Evolutionary conservation across 35 echinoderm and acorn worm genomes (phyloP).

Genomic region (Chiridota heheva): DNA sequence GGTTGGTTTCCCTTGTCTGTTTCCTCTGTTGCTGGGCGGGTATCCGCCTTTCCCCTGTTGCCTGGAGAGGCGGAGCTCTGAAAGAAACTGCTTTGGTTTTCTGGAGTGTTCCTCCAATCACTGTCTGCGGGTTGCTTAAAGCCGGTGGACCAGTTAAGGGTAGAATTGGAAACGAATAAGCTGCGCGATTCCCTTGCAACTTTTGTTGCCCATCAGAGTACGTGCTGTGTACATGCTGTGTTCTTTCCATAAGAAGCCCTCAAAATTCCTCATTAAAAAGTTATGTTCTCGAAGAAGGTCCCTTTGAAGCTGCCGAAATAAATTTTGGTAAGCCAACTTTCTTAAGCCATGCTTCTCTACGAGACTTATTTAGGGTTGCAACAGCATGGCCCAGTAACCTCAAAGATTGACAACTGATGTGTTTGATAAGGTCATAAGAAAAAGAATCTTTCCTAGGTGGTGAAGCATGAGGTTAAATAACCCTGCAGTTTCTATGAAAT

Average conservation of each 20-base stretch:
- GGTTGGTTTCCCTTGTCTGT: no score
- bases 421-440: background rate
- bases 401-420: background rate
- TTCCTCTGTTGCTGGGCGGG: no score
- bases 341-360: background rate
- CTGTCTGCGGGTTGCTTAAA: no score
- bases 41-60: no score
- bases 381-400: background rate
- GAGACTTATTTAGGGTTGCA: background rate
- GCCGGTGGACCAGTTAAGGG: no score
- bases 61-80: no score
- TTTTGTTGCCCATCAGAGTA: no score
- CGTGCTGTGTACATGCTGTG: background rate
- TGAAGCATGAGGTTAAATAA: background rate
- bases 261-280: background rate
- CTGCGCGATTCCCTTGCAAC: no score
- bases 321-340: background rate
- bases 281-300: background rate
- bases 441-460: background rate
- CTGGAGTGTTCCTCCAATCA: no score
- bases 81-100: no score
- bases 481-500: conserved; percentile 11
- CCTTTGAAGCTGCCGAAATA: background rate
- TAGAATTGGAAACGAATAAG: no score
- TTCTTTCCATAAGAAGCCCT: background rate